These are phyloP conservation scores for Heteromyza rotundicornis DNA, from an alignment of 2,888 invertebrate species.

Conservation along the genomic window DNA sequence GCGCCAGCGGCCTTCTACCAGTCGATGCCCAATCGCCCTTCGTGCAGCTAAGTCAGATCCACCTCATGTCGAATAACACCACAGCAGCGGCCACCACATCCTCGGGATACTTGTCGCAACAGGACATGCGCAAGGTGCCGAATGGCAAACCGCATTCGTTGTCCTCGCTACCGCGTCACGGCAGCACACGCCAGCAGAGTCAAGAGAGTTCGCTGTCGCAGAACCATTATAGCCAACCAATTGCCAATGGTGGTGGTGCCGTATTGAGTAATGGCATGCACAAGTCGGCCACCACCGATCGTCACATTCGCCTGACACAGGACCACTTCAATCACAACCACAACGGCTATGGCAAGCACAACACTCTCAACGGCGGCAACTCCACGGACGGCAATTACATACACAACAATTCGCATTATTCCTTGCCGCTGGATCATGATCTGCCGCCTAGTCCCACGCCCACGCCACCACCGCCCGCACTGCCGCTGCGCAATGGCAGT, in stretches of 20 bases:
- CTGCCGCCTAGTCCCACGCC: constrained; percentile 55
- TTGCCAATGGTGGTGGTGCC: constrained; percentile 43
- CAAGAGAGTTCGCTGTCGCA: constrained; percentile 45
- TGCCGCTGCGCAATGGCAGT: constrained; percentile 58
- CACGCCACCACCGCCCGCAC: constrained; percentile 58
- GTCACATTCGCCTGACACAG: constrained; percentile 55
- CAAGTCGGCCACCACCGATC: constrained; percentile 43
- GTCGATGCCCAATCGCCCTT: constrained; percentile 51
- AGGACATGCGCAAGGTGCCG: constrained; percentile 51
- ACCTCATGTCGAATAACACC: constrained; percentile 58
- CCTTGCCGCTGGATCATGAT: constrained; percentile 59
- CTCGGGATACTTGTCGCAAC: constrained; percentile 41
- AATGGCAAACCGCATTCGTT: constrained; percentile 43
- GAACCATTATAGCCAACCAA: constrained; percentile 59
- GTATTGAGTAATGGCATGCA: constrained; percentile 14
- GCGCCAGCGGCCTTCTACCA: too few relatives aligned
- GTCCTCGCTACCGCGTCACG: constrained; percentile 49
- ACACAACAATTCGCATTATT: constrained; percentile 61
- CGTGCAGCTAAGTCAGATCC: constrained; percentile 61
- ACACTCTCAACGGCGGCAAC: constrained; percentile 23
- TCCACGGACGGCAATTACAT: constrained; percentile 54
- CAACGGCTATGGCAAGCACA: constrained; percentile 14
- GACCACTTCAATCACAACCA: constrained; percentile 60
- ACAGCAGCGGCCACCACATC: constrained; percentile 15
- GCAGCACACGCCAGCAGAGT: constrained; percentile 35